Percentiles rank a stretch among this genome's conserved stretches.
These are phyloP conservation scores for Callopanchax toddi DNA, from an alignment of 2,113 vertebrate genomes.

Conservation along the genomic window DNA sequence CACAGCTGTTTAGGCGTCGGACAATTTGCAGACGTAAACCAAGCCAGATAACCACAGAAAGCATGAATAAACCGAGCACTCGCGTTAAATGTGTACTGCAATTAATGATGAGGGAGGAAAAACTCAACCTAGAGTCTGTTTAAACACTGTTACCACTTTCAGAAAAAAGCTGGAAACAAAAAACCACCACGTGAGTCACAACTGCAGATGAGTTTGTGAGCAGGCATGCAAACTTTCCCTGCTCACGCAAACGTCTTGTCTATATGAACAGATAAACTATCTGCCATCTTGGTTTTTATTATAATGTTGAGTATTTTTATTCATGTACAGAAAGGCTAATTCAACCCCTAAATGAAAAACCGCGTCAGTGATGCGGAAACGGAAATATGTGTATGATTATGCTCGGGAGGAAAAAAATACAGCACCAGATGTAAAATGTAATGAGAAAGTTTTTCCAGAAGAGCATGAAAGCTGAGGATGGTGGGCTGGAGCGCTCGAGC, in stretches of 20 bases:
- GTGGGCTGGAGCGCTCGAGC: constrained; percentile 41
- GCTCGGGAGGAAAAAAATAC: not conserved
- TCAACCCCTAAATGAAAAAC: constrained; percentile 28
- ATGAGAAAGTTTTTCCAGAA: constrained; percentile 40
- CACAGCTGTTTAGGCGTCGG: constrained; percentile 13
- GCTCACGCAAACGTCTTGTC: constrained; percentile 6
- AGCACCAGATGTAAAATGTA: constrained; percentile 22
- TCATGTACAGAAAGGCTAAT: constrained; percentile 24
- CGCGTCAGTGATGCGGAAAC: constrained; percentile 30
- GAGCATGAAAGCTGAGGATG: constrained; percentile 37
- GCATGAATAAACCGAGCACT: constrained; percentile 49
- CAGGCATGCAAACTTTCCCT: constrained; percentile 20
- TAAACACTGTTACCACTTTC: constrained; percentile 49
- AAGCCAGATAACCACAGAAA: constrained; percentile 42
- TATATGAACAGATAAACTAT: constrained; percentile 7
- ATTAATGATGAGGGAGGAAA: constrained; percentile 27
- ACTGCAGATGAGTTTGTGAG: constrained; percentile 31
- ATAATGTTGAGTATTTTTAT: not conserved
- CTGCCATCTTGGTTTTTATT: not conserved
- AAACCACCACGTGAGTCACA: constrained; percentile 48
- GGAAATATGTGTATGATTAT: constrained; percentile 28
- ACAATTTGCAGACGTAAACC: constrained; percentile 6
- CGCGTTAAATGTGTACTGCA: constrained; percentile 46
- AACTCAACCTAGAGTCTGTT: constrained; percentile 19
- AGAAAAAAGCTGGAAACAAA: constrained; percentile 55